These are phyloP conservation scores for Bubo scandiacus DNA, from an alignment of 2,113 vertebrate genomes.

Conservation along the genomic window DNA sequence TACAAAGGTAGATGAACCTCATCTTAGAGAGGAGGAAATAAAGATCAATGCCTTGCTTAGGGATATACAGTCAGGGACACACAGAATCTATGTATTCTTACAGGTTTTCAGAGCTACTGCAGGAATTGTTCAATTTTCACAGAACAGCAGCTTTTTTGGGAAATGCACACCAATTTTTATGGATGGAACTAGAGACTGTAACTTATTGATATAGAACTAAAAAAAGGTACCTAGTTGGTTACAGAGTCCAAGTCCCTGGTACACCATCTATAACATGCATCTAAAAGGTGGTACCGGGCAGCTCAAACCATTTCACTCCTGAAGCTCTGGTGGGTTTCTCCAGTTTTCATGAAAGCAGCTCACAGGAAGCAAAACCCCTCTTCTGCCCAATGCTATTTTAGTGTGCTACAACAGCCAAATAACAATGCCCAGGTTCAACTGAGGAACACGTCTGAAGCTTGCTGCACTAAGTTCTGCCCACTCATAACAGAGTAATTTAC, in stretches of 20 bases:
- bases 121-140: neutral
- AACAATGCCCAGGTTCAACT: neutral
- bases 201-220: neutral
- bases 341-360: neutral
- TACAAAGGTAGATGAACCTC: neutral
- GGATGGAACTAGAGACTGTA: neutral
- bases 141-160: neutral
- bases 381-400: neutral
- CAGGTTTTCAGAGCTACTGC: neutral
- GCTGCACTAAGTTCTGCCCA: neutral
- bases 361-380: neutral
- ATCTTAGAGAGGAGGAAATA: neutral
- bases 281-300: neutral
- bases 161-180: neutral
- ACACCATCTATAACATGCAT: neutral
- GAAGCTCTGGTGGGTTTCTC: neutral
- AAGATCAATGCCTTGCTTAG: neutral
- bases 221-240: neutral
- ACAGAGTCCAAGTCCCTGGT: neutral
- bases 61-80: neutral
- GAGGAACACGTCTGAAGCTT: neutral
- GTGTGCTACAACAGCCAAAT: neutral
- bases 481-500: rapidly evolving
- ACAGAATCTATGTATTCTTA: neutral
- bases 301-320: neutral